Conservation (phyloP, 2,797 vertebrate genomes). For the Loriculus beryllinus region DNA sequence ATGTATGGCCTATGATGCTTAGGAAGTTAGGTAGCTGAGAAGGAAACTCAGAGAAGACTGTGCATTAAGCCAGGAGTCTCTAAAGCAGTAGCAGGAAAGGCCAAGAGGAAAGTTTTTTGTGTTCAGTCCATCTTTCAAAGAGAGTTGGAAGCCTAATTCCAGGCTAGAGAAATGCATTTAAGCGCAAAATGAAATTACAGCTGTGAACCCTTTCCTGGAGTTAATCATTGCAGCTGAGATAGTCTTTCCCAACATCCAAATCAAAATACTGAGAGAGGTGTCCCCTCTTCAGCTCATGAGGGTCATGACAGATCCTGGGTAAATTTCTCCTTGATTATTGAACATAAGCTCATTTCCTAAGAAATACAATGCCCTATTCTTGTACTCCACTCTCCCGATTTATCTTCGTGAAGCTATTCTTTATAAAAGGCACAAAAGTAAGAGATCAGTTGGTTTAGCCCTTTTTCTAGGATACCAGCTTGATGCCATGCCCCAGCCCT, state of each 20-base stretch:
- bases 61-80: neutral
- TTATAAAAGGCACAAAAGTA: neutral
- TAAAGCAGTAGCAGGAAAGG: neutral
- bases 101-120: neutral
- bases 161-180: neutral
- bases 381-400: neutral
- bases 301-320: neutral
- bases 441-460: neutral
- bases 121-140: neutral
- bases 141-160: neutral
- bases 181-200: neutral
- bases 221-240: neutral
- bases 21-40: neutral
- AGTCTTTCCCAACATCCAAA: neutral
- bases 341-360: neutral
- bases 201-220: neutral
- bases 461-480: neutral
- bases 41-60: neutral
- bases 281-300: neutral
- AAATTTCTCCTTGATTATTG: neutral
- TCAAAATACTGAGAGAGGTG: neutral
- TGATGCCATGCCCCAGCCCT: neutral
- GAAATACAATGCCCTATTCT: neutral
- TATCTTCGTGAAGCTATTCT: neutral
- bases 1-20: rapidly evolving